These are phyloP conservation scores for Laticauda laticaudata DNA, from an alignment of 2,113 vertebrate genomes.

Conservation along the genomic window DNA sequence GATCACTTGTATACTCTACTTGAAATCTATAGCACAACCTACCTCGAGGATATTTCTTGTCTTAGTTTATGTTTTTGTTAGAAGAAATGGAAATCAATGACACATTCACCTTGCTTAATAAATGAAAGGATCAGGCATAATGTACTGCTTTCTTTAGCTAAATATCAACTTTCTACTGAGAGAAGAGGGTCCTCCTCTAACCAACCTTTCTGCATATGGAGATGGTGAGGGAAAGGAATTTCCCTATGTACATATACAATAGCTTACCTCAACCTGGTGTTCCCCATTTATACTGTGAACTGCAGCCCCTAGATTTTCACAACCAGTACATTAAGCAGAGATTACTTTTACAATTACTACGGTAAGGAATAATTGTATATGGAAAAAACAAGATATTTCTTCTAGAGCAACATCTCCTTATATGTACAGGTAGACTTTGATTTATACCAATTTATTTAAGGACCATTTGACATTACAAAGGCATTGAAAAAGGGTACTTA, in stretches of 20 bases:
- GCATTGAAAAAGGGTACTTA: background rate
- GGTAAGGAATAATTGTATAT: background rate
- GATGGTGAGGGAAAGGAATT: background rate
- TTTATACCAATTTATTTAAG: background rate
- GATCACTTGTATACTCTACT: background rate
- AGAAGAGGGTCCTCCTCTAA: background rate
- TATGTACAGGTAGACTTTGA: background rate
- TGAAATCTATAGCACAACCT: background rate
- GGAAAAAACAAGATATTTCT: background rate
- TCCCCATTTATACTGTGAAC: background rate
- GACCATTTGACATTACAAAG: background rate
- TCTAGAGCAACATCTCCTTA: background rate
- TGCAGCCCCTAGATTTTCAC: background rate
- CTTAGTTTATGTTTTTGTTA: background rate
- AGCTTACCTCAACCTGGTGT: background rate
- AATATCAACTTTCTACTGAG: background rate
- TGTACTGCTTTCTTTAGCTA: background rate
- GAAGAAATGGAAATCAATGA: constrained; percentile 5
- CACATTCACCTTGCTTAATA: background rate
- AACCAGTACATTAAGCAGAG: background rate
- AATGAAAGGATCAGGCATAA: background rate
- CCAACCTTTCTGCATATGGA: background rate
- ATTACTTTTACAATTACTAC: background rate
- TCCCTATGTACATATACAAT: background rate
- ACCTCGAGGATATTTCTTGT: constrained; percentile 12